Evolutionary conservation across 2,113 vertebrate genomes (phyloP).

Genomic region (Thryonomys swinderianus): DNA sequence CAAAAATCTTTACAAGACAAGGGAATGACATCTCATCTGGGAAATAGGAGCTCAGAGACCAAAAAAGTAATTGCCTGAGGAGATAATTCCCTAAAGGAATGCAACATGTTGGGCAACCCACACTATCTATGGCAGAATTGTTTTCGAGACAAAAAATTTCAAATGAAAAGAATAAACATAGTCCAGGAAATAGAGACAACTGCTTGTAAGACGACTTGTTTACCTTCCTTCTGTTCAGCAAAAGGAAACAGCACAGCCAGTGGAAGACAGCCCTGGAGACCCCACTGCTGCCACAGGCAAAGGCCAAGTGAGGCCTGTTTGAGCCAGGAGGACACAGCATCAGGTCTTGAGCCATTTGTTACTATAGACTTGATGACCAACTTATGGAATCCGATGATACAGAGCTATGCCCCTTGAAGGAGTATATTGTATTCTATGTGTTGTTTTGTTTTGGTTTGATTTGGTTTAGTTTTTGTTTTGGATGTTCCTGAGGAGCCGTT

Average conservation of each 20-base stretch:
- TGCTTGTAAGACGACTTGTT: neutral
- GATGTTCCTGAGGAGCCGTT: neutral
- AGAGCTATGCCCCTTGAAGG: neutral
- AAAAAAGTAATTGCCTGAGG: no score
- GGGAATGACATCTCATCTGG: no score
- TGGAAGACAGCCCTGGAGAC: neutral
- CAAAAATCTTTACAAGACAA: no score
- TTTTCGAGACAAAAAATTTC: neutral
- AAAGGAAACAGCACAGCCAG: neutral
- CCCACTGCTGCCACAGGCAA: neutral
- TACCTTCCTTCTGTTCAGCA: neutral
- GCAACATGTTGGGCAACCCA: neutral
- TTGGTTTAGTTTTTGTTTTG: neutral
- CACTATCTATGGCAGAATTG: neutral
- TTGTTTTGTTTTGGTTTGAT: neutral
- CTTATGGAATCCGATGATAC: neutral
- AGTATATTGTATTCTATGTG: neutral
- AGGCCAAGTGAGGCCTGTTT: rapidly evolving
- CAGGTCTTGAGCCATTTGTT: neutral
- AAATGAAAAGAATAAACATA: neutral
- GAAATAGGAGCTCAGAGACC: no score
- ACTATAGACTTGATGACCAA: neutral
- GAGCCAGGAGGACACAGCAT: no score
- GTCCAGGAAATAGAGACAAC: neutral
- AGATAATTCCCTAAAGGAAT: neutral